Percentiles rank a stretch among this genome's conserved stretches.
These are phyloP conservation scores for Chironex yamaguchii DNA, from an alignment of 30 jellyfish, hydroid and myxozoan species.

Conservation along the genomic window DNA sequence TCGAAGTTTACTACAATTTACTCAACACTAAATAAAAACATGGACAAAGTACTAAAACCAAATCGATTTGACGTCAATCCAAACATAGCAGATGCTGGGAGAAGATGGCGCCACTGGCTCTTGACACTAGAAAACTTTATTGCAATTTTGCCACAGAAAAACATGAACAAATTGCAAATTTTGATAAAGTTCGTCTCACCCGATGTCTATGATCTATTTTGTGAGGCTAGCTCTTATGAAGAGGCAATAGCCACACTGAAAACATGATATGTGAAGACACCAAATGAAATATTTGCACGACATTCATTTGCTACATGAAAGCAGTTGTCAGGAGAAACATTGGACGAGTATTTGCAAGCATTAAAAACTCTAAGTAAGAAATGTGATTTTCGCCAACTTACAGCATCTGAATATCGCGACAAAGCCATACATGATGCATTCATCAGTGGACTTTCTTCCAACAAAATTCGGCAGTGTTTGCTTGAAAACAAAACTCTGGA, in stretches of 20 bases:
- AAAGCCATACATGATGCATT: slow-evolving; percentile 65
- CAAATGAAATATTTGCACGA: slow-evolving; percentile 34
- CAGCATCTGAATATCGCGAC: slow-evolving; percentile 65
- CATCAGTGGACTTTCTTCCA: slow-evolving; percentile 60
- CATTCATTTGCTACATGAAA: slow-evolving; percentile 24
- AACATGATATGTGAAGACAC: background rate
- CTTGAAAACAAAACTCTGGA: slow-evolving; percentile 44
- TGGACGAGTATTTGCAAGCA: slow-evolving; percentile 38
- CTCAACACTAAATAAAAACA: background rate
- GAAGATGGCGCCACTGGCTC: slow-evolving; percentile 32
- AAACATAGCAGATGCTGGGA: slow-evolving; percentile 24
- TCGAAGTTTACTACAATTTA: background rate
- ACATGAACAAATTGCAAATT: background rate
- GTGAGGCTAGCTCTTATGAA: background rate
- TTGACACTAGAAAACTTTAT: slow-evolving; percentile 28
- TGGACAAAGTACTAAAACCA: slow-evolving; percentile 1
- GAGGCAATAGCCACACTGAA: slow-evolving; percentile 11
- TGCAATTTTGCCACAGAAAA: background rate
- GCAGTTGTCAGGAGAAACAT: slow-evolving; percentile 15
- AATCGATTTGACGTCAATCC: too few species aligned
- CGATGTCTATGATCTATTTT: too few species aligned
- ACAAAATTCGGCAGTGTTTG: slow-evolving; percentile 51
- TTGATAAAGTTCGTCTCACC: too few species aligned
- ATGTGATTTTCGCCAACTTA: background rate
- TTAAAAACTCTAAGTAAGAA: slow-evolving; percentile 11